Evolutionary conservation across 2,888 invertebrate genomes (phyloP).

Genomic region (Boloria euphrosyne): DNA sequence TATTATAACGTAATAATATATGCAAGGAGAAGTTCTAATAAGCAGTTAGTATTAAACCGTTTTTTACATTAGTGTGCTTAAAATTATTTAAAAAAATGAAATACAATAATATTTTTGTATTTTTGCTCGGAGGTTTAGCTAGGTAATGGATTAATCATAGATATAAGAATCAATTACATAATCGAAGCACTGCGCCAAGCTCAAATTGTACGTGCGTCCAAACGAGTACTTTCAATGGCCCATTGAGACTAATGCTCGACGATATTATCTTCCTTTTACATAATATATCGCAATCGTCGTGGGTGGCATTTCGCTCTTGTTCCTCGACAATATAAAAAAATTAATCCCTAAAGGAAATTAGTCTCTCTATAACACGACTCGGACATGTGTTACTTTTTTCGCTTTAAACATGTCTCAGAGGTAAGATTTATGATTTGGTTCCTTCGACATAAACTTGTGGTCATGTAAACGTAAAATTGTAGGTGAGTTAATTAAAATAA

Average conservation of each 20-base stretch:
- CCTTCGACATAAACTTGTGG: constrained; percentile 70
- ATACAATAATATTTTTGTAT: too few relatives aligned
- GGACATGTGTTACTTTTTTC: constrained; percentile 82
- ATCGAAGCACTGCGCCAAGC: constrained; percentile 25
- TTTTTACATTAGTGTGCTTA: too few relatives aligned
- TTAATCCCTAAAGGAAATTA: constrained; percentile 75
- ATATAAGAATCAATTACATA: constrained; percentile 19
- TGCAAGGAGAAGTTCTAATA: too few relatives aligned
- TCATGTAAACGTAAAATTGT: constrained; percentile 62
- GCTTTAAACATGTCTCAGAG: constrained; percentile 70
- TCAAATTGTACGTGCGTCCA: constrained; percentile 26
- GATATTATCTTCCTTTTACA: constrained; percentile 40
- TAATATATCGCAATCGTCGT: constrained; percentile 61
- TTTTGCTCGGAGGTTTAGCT: not conserved
- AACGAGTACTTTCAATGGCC: constrained; percentile 39
- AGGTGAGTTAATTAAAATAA: constrained; percentile 47
- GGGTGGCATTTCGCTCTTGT: constrained; percentile 71
- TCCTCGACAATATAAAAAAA: constrained; percentile 63
- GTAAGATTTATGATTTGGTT: constrained; percentile 74
- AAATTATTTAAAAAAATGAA: too few relatives aligned
- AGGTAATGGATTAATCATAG: constrained; percentile 11
- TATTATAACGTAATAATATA: too few relatives aligned
- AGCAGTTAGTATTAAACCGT: too few relatives aligned
- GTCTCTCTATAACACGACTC: constrained; percentile 77
- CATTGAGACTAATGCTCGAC: constrained; percentile 40